Base-by-base conservation (phyloP, 2,113 vertebrate genomes). In the Lipophrys pholis region DNA sequence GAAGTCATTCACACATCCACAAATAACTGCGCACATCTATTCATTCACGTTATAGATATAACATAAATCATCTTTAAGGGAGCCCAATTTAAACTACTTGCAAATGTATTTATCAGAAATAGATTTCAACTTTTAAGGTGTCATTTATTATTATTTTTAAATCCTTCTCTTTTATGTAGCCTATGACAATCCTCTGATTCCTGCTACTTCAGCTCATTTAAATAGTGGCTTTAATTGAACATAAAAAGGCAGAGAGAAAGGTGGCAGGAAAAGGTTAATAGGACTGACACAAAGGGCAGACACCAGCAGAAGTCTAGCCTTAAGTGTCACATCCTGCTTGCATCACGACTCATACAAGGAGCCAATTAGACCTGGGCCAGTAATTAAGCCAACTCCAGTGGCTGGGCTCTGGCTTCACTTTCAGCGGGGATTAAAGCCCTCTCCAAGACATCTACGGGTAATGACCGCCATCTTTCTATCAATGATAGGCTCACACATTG, bases 221-320 rank as follows among this genome's bases (percentile, higher is more conserved):
- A 89, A 89, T 84, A 55, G 56, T 56, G 58, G 42, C 73, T 86
- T 83, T 89, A 91, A 92, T 92, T 90, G 88, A 88, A 89, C 87
- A 89, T 82, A 86, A 85, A 90, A 89, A 85, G 75, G 80, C 70
- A 79, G 76, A 83, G 75, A 30, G 78, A 72, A 80, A 84, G 81
- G 85, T 86, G 79, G 78, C 73, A 87, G 73, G 66, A 69, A 92
- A 93, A 93, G 92, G 92, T 92, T 92, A 93, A 91, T 90, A 80
- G 80, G 67, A 69, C 78, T 80, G 84, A 87, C 89, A 89, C 87
- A 92, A 92, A 93, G 92, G 89, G 82, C 90, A 93, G 80, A 71
- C 71, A 69, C 73, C 79, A 78, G 69, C 81, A 62, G 76, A 87
- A 80, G 80, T 83, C 82, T 83, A 48, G 84, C 83, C 78, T 88